Conservation (phyloP, 2,113 vertebrate genomes). For the Nipponia nippon region DNA sequence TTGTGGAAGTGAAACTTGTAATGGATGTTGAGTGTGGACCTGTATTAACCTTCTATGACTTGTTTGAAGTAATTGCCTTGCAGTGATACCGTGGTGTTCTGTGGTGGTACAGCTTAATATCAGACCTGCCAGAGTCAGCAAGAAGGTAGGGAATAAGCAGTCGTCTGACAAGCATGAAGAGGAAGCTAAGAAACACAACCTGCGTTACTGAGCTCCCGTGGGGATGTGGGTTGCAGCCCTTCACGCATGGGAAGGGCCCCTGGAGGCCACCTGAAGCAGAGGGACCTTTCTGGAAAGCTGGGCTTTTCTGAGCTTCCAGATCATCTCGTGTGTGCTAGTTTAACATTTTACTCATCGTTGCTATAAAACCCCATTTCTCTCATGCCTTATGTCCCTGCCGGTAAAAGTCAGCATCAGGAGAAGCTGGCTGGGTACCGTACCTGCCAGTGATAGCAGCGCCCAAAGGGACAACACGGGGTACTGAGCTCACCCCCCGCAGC, state of each 20-base stretch:
- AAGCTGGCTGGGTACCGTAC: not conserved
- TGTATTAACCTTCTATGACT: not conserved
- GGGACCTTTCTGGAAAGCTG: not conserved
- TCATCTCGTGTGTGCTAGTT: not conserved
- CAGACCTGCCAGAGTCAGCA: not conserved
- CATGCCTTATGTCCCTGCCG: not conserved
- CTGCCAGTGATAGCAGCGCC: not conserved
- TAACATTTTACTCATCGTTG: not conserved
- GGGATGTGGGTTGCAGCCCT: not conserved
- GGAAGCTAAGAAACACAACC: not conserved
- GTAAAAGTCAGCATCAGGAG: not conserved
- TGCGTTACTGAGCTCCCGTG: not conserved
- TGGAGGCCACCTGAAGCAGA: not conserved
- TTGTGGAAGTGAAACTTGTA: not conserved
- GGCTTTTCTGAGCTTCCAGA: not conserved
- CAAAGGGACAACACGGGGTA: rapidly evolving
- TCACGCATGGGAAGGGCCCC: rapidly evolving
- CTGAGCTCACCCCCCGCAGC: rapidly evolving
- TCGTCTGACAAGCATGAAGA: not conserved
- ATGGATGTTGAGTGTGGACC: not conserved
- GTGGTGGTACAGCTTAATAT: not conserved
- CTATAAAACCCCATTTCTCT: not conserved
- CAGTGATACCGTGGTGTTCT: not conserved
- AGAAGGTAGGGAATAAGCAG: not conserved
- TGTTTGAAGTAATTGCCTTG: not conserved